Conservation (phyloP, 2,113 vertebrate genomes). For the Leucoraja erinaceus region DNA sequence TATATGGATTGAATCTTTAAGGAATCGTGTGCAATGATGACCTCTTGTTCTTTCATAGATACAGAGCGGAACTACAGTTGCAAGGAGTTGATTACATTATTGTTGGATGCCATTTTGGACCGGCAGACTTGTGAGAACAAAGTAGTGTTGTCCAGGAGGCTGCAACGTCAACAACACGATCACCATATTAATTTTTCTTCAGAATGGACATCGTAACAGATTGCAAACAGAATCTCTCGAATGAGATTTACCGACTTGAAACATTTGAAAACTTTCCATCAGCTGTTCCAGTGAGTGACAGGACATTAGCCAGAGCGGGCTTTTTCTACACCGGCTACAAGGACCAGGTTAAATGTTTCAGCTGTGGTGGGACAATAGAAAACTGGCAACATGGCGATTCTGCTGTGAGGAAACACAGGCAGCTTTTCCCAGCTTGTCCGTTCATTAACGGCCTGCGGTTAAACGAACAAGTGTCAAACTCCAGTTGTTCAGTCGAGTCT, state of each 20-base stretch:
- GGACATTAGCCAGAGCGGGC: constrained; percentile 71
- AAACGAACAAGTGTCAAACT: not conserved
- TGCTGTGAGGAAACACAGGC: constrained; percentile 68
- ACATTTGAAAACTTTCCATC: constrained; percentile 70
- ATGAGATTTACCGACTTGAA: constrained; percentile 55
- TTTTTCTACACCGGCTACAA: constrained; percentile 78
- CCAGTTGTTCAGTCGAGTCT: not conserved
- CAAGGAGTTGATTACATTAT: not conserved
- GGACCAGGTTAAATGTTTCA: constrained; percentile 80
- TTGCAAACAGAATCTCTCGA: constrained; percentile 48
- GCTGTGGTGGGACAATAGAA: constrained; percentile 66
- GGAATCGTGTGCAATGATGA: not conserved
- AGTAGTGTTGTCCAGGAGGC: not conserved
- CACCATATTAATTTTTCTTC: constrained; percentile 34
- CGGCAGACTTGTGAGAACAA: not conserved
- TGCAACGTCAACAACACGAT: not conserved
- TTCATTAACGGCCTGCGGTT: constrained; percentile 54
- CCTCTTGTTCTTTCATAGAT: not conserved
- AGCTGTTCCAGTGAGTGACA: constrained; percentile 57
- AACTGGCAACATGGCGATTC: constrained; percentile 73
- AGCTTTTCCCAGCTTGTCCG: constrained; percentile 72
- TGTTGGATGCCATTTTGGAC: not conserved
- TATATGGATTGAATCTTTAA: not conserved
- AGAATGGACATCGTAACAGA: constrained; percentile 55
- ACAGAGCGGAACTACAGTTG: not conserved